These are phyloP conservation scores for Pogoniulus pusillus DNA, from an alignment of 2,797 vertebrate genomes.

Conservation along the genomic window DNA sequence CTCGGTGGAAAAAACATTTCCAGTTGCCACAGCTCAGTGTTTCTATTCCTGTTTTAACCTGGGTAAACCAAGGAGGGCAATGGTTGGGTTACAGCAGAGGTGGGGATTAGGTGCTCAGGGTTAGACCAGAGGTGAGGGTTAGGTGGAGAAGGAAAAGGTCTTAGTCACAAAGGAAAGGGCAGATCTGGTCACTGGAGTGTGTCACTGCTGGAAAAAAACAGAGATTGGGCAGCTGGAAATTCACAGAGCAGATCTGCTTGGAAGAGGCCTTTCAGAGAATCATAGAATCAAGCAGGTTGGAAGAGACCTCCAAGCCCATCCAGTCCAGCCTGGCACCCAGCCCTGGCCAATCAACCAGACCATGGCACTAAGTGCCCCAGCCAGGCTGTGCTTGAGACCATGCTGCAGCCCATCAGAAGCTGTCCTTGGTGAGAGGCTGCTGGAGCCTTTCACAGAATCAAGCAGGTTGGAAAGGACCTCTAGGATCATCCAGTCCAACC, in stretches of 20 bases:
- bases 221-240: not conserved
- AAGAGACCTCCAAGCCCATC: too few relatives aligned
- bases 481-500: too few relatives aligned
- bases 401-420: rapidly evolving
- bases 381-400: not conserved
- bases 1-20: conserved; percentile 31
- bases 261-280: too few relatives aligned
- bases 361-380: too few relatives aligned
- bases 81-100: not conserved
- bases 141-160: not conserved
- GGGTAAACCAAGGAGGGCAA: not conserved
- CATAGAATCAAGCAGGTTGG: too few relatives aligned
- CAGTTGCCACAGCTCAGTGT: not conserved
- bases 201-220: not conserved
- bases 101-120: not conserved
- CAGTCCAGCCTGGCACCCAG: too few relatives aligned
- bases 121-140: not conserved
- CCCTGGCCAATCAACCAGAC: too few relatives aligned
- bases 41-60: not conserved
- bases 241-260: not conserved
- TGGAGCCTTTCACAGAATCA: not conserved
- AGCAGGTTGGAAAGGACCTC: too few relatives aligned
- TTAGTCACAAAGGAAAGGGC: not conserved
- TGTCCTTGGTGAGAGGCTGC: not conserved
- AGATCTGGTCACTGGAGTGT: not conserved